Evolutionary conservation across 2,113 vertebrate species (phyloP).

Genomic region (Sula dactylatra): DNA sequence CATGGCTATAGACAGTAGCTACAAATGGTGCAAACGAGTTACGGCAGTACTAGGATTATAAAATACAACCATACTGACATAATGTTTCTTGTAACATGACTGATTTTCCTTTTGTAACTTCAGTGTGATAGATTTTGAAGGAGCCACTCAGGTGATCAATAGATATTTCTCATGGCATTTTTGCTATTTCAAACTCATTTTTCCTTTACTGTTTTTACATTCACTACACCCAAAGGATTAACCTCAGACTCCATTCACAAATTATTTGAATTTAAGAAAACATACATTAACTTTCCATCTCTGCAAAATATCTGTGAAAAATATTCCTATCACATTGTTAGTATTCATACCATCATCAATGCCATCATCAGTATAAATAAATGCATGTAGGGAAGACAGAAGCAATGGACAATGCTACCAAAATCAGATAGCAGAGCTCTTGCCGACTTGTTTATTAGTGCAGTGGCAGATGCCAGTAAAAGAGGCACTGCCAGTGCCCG

Average conservation of each 20-base stretch:
- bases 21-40: not conserved
- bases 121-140: not conserved
- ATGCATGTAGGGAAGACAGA: not conserved
- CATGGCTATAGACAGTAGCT: not conserved
- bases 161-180: not conserved
- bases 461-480: rapidly evolving
- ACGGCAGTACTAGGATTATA: not conserved
- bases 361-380: not conserved
- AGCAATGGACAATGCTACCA: not conserved
- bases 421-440: not conserved
- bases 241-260: not conserved
- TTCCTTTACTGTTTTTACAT: not conserved
- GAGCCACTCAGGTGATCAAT: constrained; percentile 5
- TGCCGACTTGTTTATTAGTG: not conserved
- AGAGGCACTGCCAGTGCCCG: not conserved
- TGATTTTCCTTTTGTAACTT: constrained; percentile 14
- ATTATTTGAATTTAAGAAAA: not conserved
- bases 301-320: not conserved
- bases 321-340: not conserved
- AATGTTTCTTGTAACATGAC: not conserved
- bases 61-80: not conserved
- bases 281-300: not conserved
- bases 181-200: constrained; percentile 5
- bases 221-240: not conserved
- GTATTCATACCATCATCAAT: not conserved